Base-by-base conservation (phyloP, 2,113 vertebrate genomes). In the Cottus gobio region DNA sequence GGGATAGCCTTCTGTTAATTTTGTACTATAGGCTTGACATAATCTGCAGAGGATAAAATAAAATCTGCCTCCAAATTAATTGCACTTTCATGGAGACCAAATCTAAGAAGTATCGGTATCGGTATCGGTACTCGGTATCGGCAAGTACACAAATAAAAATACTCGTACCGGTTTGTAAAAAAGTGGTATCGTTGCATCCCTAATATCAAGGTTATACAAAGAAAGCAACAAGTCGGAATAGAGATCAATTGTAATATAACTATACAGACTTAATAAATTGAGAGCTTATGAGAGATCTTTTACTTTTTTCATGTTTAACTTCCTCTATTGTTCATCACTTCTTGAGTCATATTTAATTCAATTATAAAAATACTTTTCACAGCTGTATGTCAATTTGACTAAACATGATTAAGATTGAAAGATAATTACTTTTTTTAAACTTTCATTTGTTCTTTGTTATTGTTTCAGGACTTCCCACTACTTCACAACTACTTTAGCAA, bases 151-250 rank as follows among this genome's bases (percentile, higher is more conserved):
- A n/a, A n/a, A n/a, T n/a, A n/a, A n/a, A n/a, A n/a, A n/a, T n/a
- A n/a, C n/a, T n/a, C n/a, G n/a, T n/a, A n/a, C n/a, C n/a, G n/a
- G n/a, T n/a, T n/a, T n/a, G n/a, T n/a, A n/a, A n/a, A n/a, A n/a
- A n/a, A n/a, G n/a, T n/a, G n/a, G n/a, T n/a, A n/a, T n/a, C n/a
- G n/a, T n/a, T n/a, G n/a, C n/a, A n/a, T n/a, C n/a, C n/a, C n/a
- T n/a, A n/a, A n/a, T n/a, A n/a, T n/a, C n/a, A 75, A 82, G 57
- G 84, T 75, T 67, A 64, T 26, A 58, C n/a, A 8, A 24, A n/a
- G 30, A 74, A 48, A 15, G 0, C 5, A 57, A 16, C 26, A 5
- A 42, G 5, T 1, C 30, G 24, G 26, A 18, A 15, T 52, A 61
- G n/a, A 71, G 2, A 68, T 68, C 0, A 42, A 22, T 2, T 30